phyloP scores from a whole-genome alignment of 2,888 invertebrate genomes.

The Pecten maximus region DNA sequence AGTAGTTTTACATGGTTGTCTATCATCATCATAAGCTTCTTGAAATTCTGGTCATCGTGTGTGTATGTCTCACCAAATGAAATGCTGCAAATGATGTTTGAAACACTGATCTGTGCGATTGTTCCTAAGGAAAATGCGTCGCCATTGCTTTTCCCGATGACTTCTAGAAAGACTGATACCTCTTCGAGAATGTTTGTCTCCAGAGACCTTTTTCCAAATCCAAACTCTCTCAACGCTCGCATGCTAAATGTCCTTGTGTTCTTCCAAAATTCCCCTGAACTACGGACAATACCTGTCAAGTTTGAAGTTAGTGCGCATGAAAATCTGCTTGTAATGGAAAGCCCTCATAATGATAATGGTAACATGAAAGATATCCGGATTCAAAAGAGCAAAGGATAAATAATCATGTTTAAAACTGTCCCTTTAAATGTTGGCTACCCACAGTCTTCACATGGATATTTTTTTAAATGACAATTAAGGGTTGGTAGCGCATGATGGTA shows the following conservation, averaged over 20 bases:
- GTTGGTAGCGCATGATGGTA: too few species aligned
- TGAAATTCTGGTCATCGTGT: slow-evolving; percentile 57
- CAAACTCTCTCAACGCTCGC: slow-evolving; percentile 55
- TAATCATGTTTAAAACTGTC: neutral
- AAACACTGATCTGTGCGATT: slow-evolving; percentile 49
- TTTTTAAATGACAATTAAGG: too few species aligned
- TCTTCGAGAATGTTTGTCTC: slow-evolving; percentile 57
- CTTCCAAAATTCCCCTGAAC: slow-evolving; percentile 55
- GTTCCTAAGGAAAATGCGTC: slow-evolving; percentile 46
- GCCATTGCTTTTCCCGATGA: slow-evolving; percentile 29
- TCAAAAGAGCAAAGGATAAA: neutral
- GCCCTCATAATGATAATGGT: too few species aligned
- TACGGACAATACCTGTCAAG: slow-evolving; percentile 38
- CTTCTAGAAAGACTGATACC: slow-evolving; percentile 54
- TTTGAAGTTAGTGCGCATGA: neutral
- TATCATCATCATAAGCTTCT: slow-evolving; percentile 40
- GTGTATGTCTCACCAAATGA: slow-evolving; percentile 54
- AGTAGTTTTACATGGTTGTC: slow-evolving; percentile 46
- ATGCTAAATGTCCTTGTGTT: slow-evolving; percentile 56
- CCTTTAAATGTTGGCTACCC: neutral
- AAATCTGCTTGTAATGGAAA: too few species aligned
- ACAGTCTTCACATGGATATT: neutral
- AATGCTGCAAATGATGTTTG: slow-evolving; percentile 57
- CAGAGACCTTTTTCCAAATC: slow-evolving; percentile 55
- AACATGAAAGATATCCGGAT: neutral